phyloP scores from a whole-genome alignment of 1,140 invertebrate genomes.

The Globodera rostochiensis region DNA sequence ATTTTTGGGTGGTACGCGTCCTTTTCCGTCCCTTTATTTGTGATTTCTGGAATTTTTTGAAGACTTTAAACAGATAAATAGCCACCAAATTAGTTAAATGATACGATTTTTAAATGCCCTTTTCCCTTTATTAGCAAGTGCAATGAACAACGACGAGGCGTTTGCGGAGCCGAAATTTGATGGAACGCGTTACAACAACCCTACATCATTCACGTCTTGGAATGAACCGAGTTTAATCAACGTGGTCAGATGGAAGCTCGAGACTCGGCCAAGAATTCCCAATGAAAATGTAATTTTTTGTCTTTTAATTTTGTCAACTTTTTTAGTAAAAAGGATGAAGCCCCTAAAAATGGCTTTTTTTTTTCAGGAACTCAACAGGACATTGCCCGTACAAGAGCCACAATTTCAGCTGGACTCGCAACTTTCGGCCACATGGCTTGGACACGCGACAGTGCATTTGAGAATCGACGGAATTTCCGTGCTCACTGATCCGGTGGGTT shows the following conservation, averaged over 20 bases:
- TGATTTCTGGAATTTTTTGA: too few species aligned
- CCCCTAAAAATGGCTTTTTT: background rate
- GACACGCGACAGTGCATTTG: slow-evolving; percentile 51
- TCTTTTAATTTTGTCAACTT: slow-evolving; percentile 9
- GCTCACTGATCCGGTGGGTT: slow-evolving; percentile 45
- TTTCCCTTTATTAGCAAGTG: slow-evolving; percentile 1
- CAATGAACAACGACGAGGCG: slow-evolving; percentile 11
- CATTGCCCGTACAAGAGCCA: slow-evolving; percentile 39
- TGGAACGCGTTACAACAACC: slow-evolving; percentile 31
- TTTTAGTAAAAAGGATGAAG: slow-evolving; percentile 19
- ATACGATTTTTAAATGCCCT: too few species aligned
- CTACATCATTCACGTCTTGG: slow-evolving; percentile 39
- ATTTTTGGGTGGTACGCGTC: too few species aligned
- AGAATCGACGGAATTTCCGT: slow-evolving; percentile 42
- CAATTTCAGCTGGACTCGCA: slow-evolving; percentile 30
- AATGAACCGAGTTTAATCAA: slow-evolving; percentile 17
- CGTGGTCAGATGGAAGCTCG: slow-evolving; percentile 30
- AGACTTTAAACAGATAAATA: too few species aligned
- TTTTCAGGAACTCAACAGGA: slow-evolving; percentile 29
- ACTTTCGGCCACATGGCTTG: slow-evolving; percentile 50
- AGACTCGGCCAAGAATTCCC: slow-evolving; percentile 34
- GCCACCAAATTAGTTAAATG: too few species aligned
- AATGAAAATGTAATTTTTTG: slow-evolving; percentile 20
- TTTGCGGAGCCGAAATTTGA: slow-evolving; percentile 46
- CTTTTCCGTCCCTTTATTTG: too few species aligned